These are phyloP conservation scores for Martes martes DNA, from an alignment of 2,113 vertebrate genomes.

Conservation along the genomic window DNA sequence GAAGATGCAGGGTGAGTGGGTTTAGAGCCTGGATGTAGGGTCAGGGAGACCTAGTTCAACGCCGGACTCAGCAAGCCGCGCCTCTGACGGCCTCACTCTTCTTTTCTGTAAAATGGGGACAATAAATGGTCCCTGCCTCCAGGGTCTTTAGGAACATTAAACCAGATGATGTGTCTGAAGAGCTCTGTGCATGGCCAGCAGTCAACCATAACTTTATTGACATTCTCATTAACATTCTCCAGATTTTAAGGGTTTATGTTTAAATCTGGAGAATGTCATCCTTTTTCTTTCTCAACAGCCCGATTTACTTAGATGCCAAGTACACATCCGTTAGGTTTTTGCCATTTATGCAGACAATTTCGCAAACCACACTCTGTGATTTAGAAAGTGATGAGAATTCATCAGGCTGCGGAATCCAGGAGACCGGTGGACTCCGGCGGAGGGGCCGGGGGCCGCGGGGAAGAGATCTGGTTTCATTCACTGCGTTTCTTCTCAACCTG, in stretches of 20 bases:
- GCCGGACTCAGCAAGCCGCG: neutral
- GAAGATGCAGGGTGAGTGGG: accelerated
- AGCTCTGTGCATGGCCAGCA: neutral
- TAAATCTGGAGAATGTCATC: too few relatives aligned
- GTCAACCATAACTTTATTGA: neutral
- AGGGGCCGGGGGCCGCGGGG: neutral
- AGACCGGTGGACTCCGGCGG: neutral
- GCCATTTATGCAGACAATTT: neutral
- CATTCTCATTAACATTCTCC: neutral
- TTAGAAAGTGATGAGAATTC: neutral
- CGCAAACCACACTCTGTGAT: neutral
- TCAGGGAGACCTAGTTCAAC: neutral
- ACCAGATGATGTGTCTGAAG: neutral
- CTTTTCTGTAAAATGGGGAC: neutral
- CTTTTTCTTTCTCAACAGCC: neutral
- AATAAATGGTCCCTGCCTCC: accelerated
- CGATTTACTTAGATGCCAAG: neutral
- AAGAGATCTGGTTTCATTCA: neutral
- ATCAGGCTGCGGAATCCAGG: neutral
- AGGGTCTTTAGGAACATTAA: neutral
- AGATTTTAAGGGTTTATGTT: too few relatives aligned
- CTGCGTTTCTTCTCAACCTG: neutral
- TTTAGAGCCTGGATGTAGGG: neutral
- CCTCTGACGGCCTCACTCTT: too few relatives aligned
- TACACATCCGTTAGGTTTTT: neutral